A percentile compares a stretch with the other conserved stretches of the same genome.
These are phyloP conservation scores for Taurulus bubalis DNA, from an alignment of 2,113 vertebrate genomes.

Conservation along the genomic window DNA sequence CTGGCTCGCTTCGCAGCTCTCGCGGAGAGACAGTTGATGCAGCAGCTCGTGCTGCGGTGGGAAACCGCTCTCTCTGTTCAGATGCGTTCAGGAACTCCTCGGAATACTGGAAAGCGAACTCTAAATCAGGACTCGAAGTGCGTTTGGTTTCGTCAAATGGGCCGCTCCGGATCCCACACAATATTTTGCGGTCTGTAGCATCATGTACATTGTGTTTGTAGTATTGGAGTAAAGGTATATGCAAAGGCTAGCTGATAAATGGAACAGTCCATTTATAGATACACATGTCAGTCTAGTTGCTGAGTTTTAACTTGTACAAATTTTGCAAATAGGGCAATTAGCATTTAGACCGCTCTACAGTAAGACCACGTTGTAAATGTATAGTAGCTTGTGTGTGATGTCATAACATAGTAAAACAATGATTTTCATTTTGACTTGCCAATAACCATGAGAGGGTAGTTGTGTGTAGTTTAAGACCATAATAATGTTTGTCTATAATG, in stretches of 20 bases:
- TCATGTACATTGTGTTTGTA: neutral
- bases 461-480: neutral
- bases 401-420: neutral
- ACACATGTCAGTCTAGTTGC: neutral
- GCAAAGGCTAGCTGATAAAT: neutral
- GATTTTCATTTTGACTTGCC: neutral
- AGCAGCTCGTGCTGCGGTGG: conserved; percentile 30
- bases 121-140: neutral
- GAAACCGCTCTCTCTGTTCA: conserved; percentile 29
- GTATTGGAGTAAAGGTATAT: too few relatives aligned
- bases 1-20: neutral
- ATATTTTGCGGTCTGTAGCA: neutral
- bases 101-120: neutral
- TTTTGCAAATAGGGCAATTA: neutral
- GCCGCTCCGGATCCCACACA: neutral
- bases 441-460: neutral
- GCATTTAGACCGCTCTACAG: neutral
- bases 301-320: neutral
- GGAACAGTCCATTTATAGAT: too few relatives aligned
- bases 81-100: conserved; percentile 60
- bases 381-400: neutral
- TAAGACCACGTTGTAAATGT: neutral
- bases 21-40: conserved; percentile 37
- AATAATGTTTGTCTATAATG: neutral
- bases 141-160: neutral